phyloP scores from a whole-genome alignment of 2,888 invertebrate genomes.

The Hedychridium roseum region DNA sequence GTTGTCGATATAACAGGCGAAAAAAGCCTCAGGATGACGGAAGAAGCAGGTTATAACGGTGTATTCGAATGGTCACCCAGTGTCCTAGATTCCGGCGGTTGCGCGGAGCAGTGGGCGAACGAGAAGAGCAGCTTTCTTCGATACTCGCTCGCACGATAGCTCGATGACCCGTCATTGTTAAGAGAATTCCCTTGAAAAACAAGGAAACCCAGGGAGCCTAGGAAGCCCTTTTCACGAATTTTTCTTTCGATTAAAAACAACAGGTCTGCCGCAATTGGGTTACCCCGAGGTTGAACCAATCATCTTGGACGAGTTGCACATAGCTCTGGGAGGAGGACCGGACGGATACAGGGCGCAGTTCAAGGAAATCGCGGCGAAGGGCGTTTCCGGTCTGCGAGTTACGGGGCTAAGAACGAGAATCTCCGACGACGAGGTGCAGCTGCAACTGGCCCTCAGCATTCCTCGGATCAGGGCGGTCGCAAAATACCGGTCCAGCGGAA shows the following conservation, averaged over 20 bases:
- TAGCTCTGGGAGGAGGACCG: conserved; percentile 80
- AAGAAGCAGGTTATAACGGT: conserved; percentile 59
- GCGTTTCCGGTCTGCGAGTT: conserved; percentile 82
- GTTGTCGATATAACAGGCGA: too few species aligned
- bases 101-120: conserved; percentile 12
- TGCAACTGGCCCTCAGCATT: conserved; percentile 81
- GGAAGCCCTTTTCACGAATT: background rate
- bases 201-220: background rate
- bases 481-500: conserved; percentile 82
- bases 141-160: background rate
- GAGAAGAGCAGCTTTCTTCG: conserved; percentile 18
- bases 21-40: too few species aligned
- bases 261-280: conserved; percentile 58
- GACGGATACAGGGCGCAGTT: conserved; percentile 85
- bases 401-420: conserved; percentile 76
- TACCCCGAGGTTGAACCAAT: conserved; percentile 74
- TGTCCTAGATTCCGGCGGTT: conserved; percentile 55
- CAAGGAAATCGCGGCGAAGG: conserved; percentile 80
- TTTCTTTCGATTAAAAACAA: too few species aligned
- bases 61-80: conserved; percentile 57
- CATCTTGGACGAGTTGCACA: conserved; percentile 83
- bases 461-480: conserved; percentile 82
- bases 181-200: too few species aligned
- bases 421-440: conserved; percentile 74
- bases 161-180: too few species aligned